Evolutionary conservation across 37 sponge, comb jelly and placozoan species (phyloP), one percentile per base, ranked within the genome.

Genomic region (Cliona cf. orientalis): DNA sequence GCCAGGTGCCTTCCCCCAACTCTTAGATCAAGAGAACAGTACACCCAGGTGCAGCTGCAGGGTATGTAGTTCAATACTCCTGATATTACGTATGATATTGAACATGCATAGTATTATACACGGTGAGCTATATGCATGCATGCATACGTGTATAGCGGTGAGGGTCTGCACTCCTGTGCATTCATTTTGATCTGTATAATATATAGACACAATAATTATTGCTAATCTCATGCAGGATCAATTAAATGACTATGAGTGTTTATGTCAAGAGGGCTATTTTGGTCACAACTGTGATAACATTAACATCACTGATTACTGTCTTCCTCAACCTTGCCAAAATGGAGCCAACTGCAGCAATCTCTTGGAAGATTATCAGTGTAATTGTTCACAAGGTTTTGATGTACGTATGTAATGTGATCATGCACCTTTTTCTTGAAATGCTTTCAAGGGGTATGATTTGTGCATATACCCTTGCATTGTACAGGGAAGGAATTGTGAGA

Each of bases 401-500:
- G 63, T 61, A 49, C n/a, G 17, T n/a, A 12, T 61, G 28, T 26
- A 6, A 6, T 5, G 6, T 6, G 6, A 22, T n/a, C 5, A 25
- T 6, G 12, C 6, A 25, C 28, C 26, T 61, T 26, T 21, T 61
- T 12, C 25, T 6, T 61, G 5, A n/a, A n/a, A 61, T n/a, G 6
- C 22, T 61, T 22, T 6, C 12, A 14, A 25, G 63, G 5, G 26
- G 25, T 25, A 14, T 61, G 63, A 12, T 28, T 22, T 61, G 12
- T 61, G 22, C n/a, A 61, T 9, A 25, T 21, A 12, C 63, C 28
- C n/a, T 61, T 61, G 22, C n/a, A 25, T 6, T 25, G 3, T 11
- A 3, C 42, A 69, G 71, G 71, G 86, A n/a, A 42, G 37, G 37
- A 71, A 43, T 25, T 86, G 86, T 61, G 73, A 78, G 21, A 46